Conservation (phyloP, 2,113 vertebrate genomes). For the Archilochus colubris region DNA sequence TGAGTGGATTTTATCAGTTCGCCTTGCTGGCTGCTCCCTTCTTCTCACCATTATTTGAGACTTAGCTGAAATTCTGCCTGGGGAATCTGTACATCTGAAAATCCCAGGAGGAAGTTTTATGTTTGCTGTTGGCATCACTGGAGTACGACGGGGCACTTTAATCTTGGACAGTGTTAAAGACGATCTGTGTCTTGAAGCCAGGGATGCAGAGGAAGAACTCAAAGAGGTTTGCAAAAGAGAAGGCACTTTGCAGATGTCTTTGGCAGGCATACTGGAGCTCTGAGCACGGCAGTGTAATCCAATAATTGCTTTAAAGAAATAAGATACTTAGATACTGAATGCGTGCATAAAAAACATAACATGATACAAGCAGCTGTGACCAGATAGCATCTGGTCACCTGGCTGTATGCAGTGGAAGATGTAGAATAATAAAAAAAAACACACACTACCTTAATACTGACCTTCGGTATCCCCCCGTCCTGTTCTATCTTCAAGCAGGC, state of each 20-base stretch:
- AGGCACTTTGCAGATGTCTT: conserved; percentile 41
- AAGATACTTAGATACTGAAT: conserved; percentile 50
- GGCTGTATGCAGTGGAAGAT: background rate
- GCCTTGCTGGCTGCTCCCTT: conserved; percentile 79
- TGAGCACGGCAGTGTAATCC: conserved; percentile 35
- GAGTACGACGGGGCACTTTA: conserved; percentile 81
- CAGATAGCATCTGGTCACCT: background rate
- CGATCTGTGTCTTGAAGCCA: conserved; percentile 55
- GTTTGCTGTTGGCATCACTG: conserved; percentile 84
- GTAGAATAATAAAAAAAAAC: conserved; percentile 49
- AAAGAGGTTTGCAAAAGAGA: conserved; percentile 23
- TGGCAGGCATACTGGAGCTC: conserved; percentile 37
- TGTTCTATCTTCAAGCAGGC: conserved; percentile 86
- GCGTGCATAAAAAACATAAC: background rate
- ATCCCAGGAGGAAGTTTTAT: conserved; percentile 84
- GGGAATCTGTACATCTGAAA: conserved; percentile 40
- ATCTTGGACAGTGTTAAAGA: conserved; percentile 72
- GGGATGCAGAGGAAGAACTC: background rate
- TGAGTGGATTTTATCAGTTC: conserved; percentile 87
- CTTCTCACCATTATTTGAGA: conserved; percentile 31
- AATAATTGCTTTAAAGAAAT: conserved; percentile 74
- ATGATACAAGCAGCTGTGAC: background rate
- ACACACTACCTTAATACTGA: conserved; percentile 84
- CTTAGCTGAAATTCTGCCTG: background rate
- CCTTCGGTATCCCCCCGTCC: conserved; percentile 83